Base-by-base conservation (phyloP, 2,113 vertebrate species). In the Beaufortia kweichowensis region DNA sequence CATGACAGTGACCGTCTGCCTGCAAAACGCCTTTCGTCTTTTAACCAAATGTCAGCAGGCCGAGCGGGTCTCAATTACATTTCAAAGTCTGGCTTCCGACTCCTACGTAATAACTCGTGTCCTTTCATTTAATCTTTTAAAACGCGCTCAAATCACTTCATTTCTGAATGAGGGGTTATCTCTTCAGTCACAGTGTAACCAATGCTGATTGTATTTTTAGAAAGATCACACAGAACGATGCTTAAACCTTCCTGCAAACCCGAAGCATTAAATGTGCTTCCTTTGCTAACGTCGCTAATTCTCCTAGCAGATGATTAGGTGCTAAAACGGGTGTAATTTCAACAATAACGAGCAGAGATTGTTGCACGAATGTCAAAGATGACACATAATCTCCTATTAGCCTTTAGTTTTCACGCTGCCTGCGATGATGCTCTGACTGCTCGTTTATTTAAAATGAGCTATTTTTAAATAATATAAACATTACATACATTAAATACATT, bases 321-420 rank as follows among this genome's bases (percentile, higher is more conserved):
- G 82, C 88, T 90, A 87, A 91, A 91, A 80, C 10, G 79, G 81
- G 86, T 85, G 68, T 88, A 87, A 91, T 89, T 91, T 82, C 84
- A 76, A 84, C 82, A 72, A 87, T 88, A 91, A 91, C 89, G 85
- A 88, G 86, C 82, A 81, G 28, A 73, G 88, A 88, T 81, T 80
- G 77, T 81, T 88, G 80, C 74, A 86, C 76, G 85, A 90, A 90
- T 90, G 89, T 88, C 87, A 90, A 79, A 60, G 82, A 86, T 88
- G 85, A 86, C 61, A 76, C 84, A 83, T 84, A 86, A 89, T 88
- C 79, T 80, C 73, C 85, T 81, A 87, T 75, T 83, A 87, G 85
- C 59, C 80, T 82, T 79, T 78, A 81, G 21, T 12, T 76, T 83
- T 70, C 48, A 41, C 19, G 8, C 17, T 67, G 59, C n/a, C 46